Conservation (phyloP, 2,888 invertebrate genomes). For the Chrysotoxum bicinctum region DNA sequence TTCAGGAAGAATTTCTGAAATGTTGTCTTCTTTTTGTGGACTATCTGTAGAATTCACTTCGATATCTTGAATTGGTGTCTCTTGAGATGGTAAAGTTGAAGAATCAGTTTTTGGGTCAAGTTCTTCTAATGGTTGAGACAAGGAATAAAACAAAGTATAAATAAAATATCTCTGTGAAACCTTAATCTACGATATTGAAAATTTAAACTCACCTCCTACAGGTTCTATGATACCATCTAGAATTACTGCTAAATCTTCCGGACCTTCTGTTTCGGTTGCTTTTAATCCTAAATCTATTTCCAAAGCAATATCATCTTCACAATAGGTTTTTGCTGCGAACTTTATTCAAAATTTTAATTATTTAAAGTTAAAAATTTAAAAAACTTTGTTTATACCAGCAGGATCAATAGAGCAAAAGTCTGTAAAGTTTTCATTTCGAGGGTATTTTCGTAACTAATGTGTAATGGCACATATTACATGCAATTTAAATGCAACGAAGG, state of each 20-base stretch:
- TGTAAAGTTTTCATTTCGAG: constrained; percentile 68
- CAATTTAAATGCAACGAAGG: constrained; percentile 50
- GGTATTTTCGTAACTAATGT: constrained; percentile 66
- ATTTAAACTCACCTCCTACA: neutral
- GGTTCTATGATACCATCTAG: neutral
- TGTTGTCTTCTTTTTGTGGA: neutral
- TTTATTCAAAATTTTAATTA: neutral
- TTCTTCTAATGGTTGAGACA: neutral
- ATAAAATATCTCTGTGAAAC: neutral
- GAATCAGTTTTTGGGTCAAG: neutral
- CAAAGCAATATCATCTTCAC: neutral
- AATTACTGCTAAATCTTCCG: neutral
- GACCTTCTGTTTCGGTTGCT: neutral
- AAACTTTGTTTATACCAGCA: constrained; percentile 31
- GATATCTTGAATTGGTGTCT: neutral
- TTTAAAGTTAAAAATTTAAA: neutral
- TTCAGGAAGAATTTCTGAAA: neutral
- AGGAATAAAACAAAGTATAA: neutral
- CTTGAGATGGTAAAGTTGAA: neutral
- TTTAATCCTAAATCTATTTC: neutral
- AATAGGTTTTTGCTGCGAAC: constrained; percentile 27
- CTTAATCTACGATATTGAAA: neutral
- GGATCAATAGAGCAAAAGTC: constrained; percentile 30
- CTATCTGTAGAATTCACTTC: neutral
- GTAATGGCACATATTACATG: neutral